These are phyloP conservation scores for Sturnus vulgaris DNA, from an alignment of 2,113 vertebrate genomes.

Conservation along the genomic window DNA sequence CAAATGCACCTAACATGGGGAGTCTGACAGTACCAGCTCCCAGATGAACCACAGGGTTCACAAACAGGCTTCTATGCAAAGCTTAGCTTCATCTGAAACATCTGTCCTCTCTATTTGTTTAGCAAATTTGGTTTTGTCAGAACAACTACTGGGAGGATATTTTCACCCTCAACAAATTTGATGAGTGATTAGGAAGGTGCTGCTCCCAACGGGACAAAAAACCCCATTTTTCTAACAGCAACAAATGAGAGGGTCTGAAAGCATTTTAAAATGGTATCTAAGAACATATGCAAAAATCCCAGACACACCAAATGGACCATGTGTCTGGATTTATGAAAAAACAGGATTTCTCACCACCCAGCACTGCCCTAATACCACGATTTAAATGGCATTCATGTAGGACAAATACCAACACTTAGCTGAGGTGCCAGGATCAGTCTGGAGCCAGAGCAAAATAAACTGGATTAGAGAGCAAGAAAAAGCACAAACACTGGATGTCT, in stretches of 20 bases:
- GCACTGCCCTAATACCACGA: background rate
- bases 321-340: background rate
- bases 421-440: background rate
- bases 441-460: background rate
- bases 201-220: background rate
- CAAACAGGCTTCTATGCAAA: background rate
- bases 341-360: background rate
- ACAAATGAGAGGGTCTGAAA: background rate
- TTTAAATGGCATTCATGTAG: background rate
- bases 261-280: background rate
- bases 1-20: fast-evolving
- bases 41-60: background rate
- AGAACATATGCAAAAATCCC: background rate
- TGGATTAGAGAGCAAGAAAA: background rate
- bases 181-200: fast-evolving
- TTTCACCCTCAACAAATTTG: background rate
- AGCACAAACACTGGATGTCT: background rate
- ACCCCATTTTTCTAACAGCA: background rate
- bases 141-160: background rate
- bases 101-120: background rate
- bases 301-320: background rate
- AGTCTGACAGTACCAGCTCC: background rate
- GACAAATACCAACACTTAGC: background rate
- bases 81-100: background rate
- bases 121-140: background rate